These are phyloP conservation scores for Leucophenga montana DNA, from an alignment of 2,888 invertebrate species.

Conservation along the genomic window DNA sequence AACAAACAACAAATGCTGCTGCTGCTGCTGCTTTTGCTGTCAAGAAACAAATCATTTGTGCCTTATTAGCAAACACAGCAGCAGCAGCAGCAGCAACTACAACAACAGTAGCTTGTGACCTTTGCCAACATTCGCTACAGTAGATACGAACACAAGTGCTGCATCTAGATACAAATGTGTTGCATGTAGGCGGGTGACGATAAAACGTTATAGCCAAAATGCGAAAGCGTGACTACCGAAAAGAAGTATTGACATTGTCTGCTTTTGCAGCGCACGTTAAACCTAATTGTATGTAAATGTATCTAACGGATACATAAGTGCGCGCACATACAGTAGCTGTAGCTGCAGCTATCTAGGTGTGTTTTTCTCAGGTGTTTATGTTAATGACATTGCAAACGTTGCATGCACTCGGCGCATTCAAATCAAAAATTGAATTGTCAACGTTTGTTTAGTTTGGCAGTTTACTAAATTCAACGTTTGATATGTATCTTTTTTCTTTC, in stretches of 20 bases:
- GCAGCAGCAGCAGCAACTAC: no score
- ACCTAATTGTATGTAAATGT: conserved; percentile 17
- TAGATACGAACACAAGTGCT: not conserved
- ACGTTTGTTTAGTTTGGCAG: conserved; percentile 2
- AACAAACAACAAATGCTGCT: conserved; percentile 4
- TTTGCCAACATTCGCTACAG: conserved; percentile 2
- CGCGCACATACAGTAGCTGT: not conserved
- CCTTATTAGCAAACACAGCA: not conserved
- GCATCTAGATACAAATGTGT: not conserved
- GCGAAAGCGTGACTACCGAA: conserved; percentile 18
- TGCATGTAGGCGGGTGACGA: not conserved
- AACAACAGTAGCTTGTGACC: not conserved
- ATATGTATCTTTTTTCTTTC: no score
- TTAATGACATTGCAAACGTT: conserved; percentile 24
- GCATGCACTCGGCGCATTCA: not conserved
- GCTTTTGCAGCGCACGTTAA: conserved; percentile 17
- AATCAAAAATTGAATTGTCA: conserved; percentile 26
- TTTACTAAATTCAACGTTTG: no score
- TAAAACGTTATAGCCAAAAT: not conserved
- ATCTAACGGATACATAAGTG: conserved; percentile 32
- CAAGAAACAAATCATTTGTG: conserved; percentile 8
- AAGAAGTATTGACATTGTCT: not conserved
- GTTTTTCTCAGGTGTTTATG: conserved; percentile 24
- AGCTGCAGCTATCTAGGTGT: conserved; percentile 1
- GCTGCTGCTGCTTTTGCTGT: no score